These are phyloP conservation scores for Dryadula phaetusa DNA, from an alignment of 2,888 invertebrate genomes.

Conservation along the genomic window DNA sequence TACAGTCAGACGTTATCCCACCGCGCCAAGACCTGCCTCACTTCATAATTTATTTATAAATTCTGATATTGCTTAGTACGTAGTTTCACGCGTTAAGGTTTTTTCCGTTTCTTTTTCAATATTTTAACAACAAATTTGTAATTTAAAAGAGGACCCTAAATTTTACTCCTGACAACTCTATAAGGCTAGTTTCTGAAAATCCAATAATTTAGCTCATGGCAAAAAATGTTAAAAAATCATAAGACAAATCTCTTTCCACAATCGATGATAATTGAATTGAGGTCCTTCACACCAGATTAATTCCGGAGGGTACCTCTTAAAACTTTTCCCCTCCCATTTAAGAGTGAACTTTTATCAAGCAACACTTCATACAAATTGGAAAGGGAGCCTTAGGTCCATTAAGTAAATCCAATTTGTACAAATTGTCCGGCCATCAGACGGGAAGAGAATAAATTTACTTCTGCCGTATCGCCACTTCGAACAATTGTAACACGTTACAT, in stretches of 20 bases:
- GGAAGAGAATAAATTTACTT: conserved; percentile 47
- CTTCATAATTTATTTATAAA: too few species aligned
- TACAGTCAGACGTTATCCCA: too few species aligned
- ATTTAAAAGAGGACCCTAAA: background rate
- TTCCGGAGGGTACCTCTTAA: conserved; percentile 22
- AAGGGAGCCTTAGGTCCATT: conserved; percentile 48
- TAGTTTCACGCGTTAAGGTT: too few species aligned
- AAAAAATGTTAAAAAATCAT: background rate
- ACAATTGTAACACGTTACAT: conserved; percentile 36
- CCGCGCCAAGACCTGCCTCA: too few species aligned
- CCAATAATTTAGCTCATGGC: background rate
- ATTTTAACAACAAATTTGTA: background rate
- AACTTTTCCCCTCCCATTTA: conserved; percentile 30
- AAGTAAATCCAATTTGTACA: conserved; percentile 51
- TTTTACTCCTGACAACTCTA: background rate
- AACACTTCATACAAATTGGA: conserved; percentile 49
- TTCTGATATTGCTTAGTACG: too few species aligned
- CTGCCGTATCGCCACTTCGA: conserved; percentile 37
- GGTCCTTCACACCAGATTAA: conserved; percentile 30
- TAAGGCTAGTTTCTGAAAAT: background rate
- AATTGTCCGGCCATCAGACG: conserved; percentile 48
- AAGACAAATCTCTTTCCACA: conserved; percentile 7
- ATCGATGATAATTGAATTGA: conserved; percentile 25
- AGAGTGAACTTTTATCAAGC: conserved; percentile 42
- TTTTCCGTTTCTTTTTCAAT: background rate